Conservation (phyloP, 2,113 vertebrate species). For the Petromus typicus region DNA sequence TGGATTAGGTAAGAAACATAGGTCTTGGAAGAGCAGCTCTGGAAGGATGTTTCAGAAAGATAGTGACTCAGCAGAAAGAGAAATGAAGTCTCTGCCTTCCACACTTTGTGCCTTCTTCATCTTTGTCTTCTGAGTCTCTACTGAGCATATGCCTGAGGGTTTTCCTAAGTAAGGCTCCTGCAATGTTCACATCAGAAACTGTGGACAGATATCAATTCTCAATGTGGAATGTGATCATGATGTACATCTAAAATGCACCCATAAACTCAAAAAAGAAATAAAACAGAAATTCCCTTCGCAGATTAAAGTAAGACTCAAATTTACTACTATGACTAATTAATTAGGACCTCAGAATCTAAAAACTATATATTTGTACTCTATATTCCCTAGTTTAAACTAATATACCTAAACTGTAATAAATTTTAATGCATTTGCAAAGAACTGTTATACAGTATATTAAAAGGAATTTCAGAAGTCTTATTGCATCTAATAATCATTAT, state of each 20-base stretch:
- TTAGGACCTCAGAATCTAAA: neutral
- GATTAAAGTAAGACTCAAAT: neutral
- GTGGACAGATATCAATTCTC: no score
- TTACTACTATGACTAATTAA: neutral
- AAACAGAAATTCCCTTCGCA: no score
- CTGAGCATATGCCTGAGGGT: neutral
- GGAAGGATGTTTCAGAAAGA: neutral
- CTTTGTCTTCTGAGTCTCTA: neutral
- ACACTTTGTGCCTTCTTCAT: fast-evolving
- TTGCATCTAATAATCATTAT: neutral
- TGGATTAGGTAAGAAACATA: neutral
- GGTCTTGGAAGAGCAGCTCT: neutral
- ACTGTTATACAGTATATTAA: neutral
- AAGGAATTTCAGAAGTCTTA: neutral
- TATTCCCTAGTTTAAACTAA: neutral
- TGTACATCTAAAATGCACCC: no score
- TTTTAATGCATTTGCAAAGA: neutral
- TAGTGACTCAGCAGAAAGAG: no score
- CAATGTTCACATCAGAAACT: neutral
- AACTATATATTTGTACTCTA: neutral
- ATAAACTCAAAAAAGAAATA: no score
- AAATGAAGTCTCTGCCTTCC: neutral
- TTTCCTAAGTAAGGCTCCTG: neutral
- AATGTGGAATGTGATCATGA: no score
- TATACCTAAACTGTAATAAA: neutral